phyloP scores from a whole-genome alignment of 2,113 vertebrate species.

The Lycaon pictus region DNA sequence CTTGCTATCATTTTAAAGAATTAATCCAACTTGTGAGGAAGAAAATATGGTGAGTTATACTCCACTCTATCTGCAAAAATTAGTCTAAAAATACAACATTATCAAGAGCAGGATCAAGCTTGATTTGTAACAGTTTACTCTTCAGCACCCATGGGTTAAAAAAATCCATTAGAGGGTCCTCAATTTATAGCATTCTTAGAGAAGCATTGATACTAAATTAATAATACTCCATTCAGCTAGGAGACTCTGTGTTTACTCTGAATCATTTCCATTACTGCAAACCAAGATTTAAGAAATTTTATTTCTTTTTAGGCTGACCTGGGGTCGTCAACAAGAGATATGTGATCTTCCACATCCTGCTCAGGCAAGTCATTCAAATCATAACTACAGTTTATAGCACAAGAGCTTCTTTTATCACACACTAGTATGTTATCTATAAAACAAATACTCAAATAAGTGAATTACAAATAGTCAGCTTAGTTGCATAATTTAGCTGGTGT shows the following conservation, averaged over 20 bases:
- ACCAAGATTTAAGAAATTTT: conserved; percentile 8
- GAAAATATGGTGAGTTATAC: not conserved
- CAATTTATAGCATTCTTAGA: not conserved
- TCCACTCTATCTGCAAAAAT: not conserved
- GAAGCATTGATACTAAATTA: not conserved
- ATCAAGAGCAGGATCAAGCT: not conserved
- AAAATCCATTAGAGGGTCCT: not conserved
- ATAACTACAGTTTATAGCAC: not conserved
- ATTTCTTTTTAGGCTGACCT: not conserved
- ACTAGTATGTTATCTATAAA: not conserved
- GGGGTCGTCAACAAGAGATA: not conserved
- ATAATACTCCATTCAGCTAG: not conserved
- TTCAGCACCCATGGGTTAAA: not conserved
- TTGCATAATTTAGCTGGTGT: not conserved
- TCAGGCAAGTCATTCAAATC: not conserved
- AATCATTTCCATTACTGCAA: not conserved
- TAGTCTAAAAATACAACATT: not conserved
- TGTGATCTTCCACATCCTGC: not conserved
- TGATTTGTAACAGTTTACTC: not conserved
- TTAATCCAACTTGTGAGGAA: not conserved
- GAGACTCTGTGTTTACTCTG: not conserved
- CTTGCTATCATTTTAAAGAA: not conserved
- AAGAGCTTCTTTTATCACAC: not conserved
- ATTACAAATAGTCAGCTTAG: not conserved
- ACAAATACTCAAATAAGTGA: not conserved